Conservation (phyloP, 2,797 vertebrate genomes). For the Pempheris klunzingeri region DNA sequence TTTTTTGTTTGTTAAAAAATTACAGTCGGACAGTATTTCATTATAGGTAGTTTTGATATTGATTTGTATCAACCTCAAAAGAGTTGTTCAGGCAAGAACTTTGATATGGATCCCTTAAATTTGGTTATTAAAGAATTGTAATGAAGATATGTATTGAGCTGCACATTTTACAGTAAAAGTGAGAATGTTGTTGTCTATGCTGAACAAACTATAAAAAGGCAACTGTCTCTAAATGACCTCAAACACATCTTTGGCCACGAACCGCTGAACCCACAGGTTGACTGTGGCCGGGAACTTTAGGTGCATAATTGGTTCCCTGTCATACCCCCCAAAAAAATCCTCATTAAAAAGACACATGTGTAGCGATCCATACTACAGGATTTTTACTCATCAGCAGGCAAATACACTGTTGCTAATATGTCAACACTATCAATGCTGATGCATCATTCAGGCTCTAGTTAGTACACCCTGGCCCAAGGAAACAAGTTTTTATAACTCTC, state of each 20-base stretch:
- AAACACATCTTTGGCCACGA: background rate
- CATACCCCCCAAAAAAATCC: background rate
- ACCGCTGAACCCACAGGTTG: too few species aligned
- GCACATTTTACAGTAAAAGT: too few species aligned
- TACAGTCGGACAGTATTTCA: background rate
- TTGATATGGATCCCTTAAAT: too few species aligned
- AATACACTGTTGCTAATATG: background rate
- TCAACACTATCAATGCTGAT: background rate
- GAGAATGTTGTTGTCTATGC: too few species aligned
- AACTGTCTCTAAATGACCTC: background rate
- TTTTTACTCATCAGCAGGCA: background rate
- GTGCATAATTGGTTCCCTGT: background rate
- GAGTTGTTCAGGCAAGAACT: too few species aligned
- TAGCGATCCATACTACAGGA: background rate
- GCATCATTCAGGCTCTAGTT: background rate
- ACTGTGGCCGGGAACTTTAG: background rate
- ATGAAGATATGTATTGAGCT: background rate
- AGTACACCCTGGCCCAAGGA: background rate
- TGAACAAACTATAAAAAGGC: too few species aligned
- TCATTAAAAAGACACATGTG: background rate
- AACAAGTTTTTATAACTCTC: constrained; percentile 4
- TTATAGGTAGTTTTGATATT: background rate
- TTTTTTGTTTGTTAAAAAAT: background rate
- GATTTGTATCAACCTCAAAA: background rate
- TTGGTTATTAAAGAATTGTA: background rate